A percentile compares a stretch with the other conserved stretches of the same genome.
phyloP scores from a whole-genome alignment of 2,888 invertebrate species.

The Meiosimyza decipiens region DNA sequence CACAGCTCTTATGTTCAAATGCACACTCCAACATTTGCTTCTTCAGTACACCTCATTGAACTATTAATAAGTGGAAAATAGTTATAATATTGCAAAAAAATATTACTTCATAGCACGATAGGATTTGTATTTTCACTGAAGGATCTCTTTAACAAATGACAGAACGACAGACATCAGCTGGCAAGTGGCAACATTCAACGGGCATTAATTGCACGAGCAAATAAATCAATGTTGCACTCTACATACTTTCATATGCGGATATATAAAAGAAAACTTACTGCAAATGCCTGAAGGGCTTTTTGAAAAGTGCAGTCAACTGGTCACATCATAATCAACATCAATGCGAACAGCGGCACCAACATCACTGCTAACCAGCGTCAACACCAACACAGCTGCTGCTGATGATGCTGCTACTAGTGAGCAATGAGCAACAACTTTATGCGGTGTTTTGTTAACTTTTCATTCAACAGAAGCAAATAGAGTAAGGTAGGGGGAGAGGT shows the following conservation, averaged over 20 bases:
- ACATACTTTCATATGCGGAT: conserved; percentile 18
- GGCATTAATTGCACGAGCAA: conserved; percentile 18
- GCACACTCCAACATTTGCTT: background rate
- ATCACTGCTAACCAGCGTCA: background rate
- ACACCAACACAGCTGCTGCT: background rate
- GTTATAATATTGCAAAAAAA: conserved; percentile 13
- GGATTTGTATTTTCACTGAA: too few relatives aligned
- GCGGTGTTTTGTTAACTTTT: background rate
- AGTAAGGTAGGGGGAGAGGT: too few relatives aligned
- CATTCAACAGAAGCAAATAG: background rate
- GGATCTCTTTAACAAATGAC: too few relatives aligned
- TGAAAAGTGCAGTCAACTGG: conserved; percentile 32
- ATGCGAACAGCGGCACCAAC: background rate
- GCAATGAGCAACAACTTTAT: conserved; percentile 27
- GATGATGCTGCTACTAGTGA: background rate
- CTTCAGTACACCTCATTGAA: conserved; percentile 15
- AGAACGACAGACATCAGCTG: too few relatives aligned
- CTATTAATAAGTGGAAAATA: conserved; percentile 30
- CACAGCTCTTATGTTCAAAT: too few relatives aligned
- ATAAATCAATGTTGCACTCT: conserved; percentile 25
- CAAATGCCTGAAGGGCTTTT: conserved; percentile 27
- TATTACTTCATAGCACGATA: too few relatives aligned
- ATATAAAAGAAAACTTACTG: conserved; percentile 14
- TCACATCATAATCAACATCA: conserved; percentile 21
- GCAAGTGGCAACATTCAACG: background rate